phyloP scores from a whole-genome alignment of 2,888 invertebrate genomes.

The Orthonevra nobilis region DNA sequence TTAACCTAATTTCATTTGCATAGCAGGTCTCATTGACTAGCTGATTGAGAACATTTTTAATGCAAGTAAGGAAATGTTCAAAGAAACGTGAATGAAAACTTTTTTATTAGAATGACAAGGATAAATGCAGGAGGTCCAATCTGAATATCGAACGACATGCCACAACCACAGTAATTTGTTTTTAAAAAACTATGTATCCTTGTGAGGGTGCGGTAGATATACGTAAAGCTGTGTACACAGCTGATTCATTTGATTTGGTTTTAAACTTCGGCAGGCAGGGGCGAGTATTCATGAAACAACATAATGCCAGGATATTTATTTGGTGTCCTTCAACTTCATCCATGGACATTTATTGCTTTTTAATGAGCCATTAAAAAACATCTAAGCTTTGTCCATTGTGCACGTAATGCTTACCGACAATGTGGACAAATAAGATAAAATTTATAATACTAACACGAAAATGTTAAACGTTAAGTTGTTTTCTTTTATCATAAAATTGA shows the following conservation, averaged over 20 bases:
- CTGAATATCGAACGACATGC: neutral
- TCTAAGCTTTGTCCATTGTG: slow-evolving; percentile 20
- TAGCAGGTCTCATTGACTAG: too few relatives aligned
- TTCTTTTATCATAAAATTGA: slow-evolving; percentile 22
- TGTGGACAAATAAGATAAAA: slow-evolving; percentile 23
- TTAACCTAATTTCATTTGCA: too few relatives aligned
- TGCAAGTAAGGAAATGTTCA: too few relatives aligned
- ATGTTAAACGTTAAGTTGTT: slow-evolving; percentile 11
- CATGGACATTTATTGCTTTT: slow-evolving; percentile 57
- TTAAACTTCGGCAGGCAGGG: slow-evolving; percentile 35
- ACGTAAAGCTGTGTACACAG: slow-evolving; percentile 32
- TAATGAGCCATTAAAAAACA: slow-evolving; percentile 56
- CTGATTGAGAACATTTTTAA: too few relatives aligned
- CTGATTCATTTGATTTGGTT: slow-evolving; percentile 15
- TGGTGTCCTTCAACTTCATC: slow-evolving; percentile 35
- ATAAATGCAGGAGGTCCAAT: too few relatives aligned
- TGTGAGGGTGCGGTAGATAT: too few relatives aligned
- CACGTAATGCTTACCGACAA: neutral
- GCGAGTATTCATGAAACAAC: slow-evolving; percentile 20
- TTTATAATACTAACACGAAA: slow-evolving; percentile 22
- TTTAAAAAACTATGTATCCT: slow-evolving; percentile 11
- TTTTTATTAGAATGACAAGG: too few relatives aligned
- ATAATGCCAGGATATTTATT: slow-evolving; percentile 27
- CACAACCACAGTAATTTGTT: slow-evolving; percentile 14
- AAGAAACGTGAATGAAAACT: too few relatives aligned